Base-by-base conservation (phyloP, 2,797 vertebrate species). In the Lycodopsis pacificus region DNA sequence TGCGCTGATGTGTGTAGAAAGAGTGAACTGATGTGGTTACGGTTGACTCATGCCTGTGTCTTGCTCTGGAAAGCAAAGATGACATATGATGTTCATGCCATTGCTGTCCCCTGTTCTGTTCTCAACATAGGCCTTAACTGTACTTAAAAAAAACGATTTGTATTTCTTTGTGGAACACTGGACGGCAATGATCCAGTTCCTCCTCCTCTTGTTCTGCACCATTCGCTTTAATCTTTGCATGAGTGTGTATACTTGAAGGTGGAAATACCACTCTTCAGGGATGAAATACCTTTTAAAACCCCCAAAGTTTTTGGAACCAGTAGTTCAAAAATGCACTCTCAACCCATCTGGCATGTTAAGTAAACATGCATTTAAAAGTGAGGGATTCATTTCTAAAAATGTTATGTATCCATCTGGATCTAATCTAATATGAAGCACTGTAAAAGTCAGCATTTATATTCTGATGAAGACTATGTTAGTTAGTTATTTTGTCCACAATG, bases 141-240 rank as follows among this genome's bases (percentile, higher is more conserved):
- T 54, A 62, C 27, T 85, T 71, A 71, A 25, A 77, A 76, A 78
- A 63, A n/a, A 49, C 20, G 65, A 40, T 84, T 86, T 87, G 61
- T 71, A 34, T 88, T 69, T 85, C 77, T 89, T 77, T 77, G 66
- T 78, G 76, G 79, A 87, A 81, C 30, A 54, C 48, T 81, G 32
- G 59, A 78, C 64, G 56, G 61, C 61, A 81, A 30, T 53, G 65
- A 65, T 53, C 70, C 77, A 57, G 54, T 64, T 85, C 80, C 56
- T 75, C 61, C 70, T 53, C 51, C 62, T 79, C 59, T 80, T 80
- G 79, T 86, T 87, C 86, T 84, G 80, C 88, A 82, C 61, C 72
- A 80, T 84, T 88, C 17, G 1, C 59, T 72, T 83, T 65, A 87
- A 79, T 78, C 84, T 77, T 82, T 84, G 80, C 80, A 88, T 71